Percentiles rank a stretch among this genome's conserved stretches.
These are phyloP conservation scores for Lepidostoma basale DNA, from an alignment of 1,140 invertebrate species.

Conservation along the genomic window DNA sequence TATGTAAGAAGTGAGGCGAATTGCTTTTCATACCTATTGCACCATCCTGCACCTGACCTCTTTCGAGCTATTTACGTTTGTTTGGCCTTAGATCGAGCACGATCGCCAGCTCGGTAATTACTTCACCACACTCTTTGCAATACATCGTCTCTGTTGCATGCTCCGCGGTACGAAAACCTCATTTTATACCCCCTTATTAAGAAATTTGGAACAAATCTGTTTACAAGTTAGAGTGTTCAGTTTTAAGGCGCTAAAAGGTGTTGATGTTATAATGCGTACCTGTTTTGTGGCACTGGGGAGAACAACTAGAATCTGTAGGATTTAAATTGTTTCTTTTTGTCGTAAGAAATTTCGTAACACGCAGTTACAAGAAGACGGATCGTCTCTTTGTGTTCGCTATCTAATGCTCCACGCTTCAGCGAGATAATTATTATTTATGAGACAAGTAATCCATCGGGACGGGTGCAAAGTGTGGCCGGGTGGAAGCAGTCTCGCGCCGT, in stretches of 20 bases:
- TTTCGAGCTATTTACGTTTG: constrained; percentile 40
- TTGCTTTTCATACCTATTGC: constrained; percentile 10
- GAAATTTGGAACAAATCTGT: too few relatives aligned
- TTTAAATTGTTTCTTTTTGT: too few relatives aligned
- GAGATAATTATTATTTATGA: constrained; percentile 14
- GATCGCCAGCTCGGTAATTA: constrained; percentile 3
- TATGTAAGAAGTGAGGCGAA: constrained; percentile 4
- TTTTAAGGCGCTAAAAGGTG: too few relatives aligned
- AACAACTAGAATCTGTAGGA: too few relatives aligned
- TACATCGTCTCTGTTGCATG: neutral
- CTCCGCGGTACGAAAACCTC: too few relatives aligned
- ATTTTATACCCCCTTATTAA: too few relatives aligned
- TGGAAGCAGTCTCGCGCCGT: neutral
- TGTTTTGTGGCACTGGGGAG: too few relatives aligned
- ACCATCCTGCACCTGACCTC: constrained; percentile 41
- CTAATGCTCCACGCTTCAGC: neutral
- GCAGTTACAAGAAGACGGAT: too few relatives aligned
- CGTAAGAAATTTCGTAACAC: too few relatives aligned
- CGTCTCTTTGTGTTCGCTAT: neutral
- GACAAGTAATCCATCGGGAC: neutral
- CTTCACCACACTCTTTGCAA: neutral
- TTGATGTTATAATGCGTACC: too few relatives aligned
- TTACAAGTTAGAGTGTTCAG: too few relatives aligned
- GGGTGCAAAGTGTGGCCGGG: constrained; percentile 4
- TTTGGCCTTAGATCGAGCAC: constrained; percentile 30